These are phyloP conservation scores for Peromyscus melanophrys DNA, from an alignment of 2,797 vertebrate genomes.

Conservation along the genomic window DNA sequence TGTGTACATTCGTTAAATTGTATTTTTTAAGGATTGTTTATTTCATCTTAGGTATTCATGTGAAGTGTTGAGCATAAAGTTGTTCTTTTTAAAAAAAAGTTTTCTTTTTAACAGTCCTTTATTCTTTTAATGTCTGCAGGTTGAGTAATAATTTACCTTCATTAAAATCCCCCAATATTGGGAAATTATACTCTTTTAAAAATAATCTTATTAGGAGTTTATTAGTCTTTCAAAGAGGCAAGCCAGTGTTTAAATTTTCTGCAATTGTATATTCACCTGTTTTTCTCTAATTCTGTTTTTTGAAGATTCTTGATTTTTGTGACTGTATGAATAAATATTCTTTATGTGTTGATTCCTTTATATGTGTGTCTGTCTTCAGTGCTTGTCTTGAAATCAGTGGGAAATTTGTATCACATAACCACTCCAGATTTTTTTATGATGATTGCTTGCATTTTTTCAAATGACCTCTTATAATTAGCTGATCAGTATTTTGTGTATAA, in stretches of 20 bases:
- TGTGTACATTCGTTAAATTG: constrained; percentile 16
- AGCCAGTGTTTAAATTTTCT: constrained; percentile 5
- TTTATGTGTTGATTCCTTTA: neutral
- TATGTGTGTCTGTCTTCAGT: neutral
- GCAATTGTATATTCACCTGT: neutral
- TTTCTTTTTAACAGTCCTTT: constrained; percentile 4
- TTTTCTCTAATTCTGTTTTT: neutral
- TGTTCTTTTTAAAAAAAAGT: neutral
- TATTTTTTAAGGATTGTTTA: constrained; percentile 56
- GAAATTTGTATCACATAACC: neutral
- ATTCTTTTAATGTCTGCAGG: neutral
- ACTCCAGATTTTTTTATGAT: too few relatives aligned
- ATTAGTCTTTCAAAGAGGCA: constrained; percentile 9
- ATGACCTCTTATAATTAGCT: too few relatives aligned
- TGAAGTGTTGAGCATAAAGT: neutral
- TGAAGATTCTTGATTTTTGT: constrained; percentile 19
- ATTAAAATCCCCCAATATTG: neutral
- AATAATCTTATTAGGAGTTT: neutral
- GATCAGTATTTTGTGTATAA: too few relatives aligned
- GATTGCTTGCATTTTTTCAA: too few relatives aligned
- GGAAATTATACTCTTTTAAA: neutral
- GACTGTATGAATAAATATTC: neutral
- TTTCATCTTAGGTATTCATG: constrained; percentile 2
- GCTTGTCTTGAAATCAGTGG: constrained; percentile 9
- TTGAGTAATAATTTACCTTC: neutral